Evolutionary conservation across 1,140 invertebrate genomes (phyloP).

Genomic region (Eupeodes corollae): DNA sequence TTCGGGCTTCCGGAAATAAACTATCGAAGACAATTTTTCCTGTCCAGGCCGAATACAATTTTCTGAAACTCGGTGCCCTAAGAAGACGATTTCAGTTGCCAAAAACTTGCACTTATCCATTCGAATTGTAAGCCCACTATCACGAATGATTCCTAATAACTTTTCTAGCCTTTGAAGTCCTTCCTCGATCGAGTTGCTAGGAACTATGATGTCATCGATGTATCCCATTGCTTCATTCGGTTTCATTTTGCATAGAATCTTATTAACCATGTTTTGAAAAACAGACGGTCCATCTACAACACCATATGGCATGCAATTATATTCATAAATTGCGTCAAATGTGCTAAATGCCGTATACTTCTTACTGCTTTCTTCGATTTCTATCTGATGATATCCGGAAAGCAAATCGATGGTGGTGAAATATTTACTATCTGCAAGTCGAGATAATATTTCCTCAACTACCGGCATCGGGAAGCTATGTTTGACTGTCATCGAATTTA

Average conservation of each 20-base stretch:
- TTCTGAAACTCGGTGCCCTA: no score
- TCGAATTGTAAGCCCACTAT: slow-evolving; percentile 21
- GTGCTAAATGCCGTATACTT: slow-evolving; percentile 40
- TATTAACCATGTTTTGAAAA: slow-evolving; percentile 11
- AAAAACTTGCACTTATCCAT: slow-evolving; percentile 23
- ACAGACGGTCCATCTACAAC: slow-evolving; percentile 28
- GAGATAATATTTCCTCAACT: no score
- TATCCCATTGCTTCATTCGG: slow-evolving; percentile 14
- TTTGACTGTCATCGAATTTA: no score
- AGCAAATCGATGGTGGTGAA: no score
- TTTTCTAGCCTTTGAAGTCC: no score
- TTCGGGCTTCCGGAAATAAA: no score
- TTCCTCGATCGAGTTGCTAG: slow-evolving; percentile 9
- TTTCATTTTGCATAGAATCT: background rate
- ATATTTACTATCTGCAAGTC: slow-evolving; percentile 18
- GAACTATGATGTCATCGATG: slow-evolving; percentile 15
- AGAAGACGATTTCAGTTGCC: no score
- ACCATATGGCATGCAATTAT: slow-evolving; percentile 27
- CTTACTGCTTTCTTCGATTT: slow-evolving; percentile 24
- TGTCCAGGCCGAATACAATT: slow-evolving; percentile 19
- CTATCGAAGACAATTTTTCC: no score
- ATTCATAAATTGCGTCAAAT: slow-evolving; percentile 15
- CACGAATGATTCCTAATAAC: slow-evolving; percentile 14
- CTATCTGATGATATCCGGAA: slow-evolving; percentile 43
- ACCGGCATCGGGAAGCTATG: no score